Conservation (phyloP, 92 coral and sea anemone genomes). For the Zoanthus sansibaricus region DNA sequence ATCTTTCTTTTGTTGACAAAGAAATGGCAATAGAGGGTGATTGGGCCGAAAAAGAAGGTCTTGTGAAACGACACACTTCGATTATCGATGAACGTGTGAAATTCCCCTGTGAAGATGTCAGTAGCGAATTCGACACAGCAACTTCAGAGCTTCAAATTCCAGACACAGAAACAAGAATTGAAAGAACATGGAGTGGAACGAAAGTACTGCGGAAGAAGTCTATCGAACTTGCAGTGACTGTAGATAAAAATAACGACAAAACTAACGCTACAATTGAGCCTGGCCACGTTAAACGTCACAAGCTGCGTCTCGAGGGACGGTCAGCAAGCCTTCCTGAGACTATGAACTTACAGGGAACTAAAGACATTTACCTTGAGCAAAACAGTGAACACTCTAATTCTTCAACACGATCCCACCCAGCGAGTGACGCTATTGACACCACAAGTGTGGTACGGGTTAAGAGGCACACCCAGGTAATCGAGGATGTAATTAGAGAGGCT, state of each 20-base stretch:
- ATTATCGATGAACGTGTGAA: conserved; percentile 62
- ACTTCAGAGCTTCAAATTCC: conserved; percentile 10
- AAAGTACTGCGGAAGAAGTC: not conserved
- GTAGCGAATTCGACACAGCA: conserved; percentile 11
- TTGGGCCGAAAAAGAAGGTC: conserved; percentile 42
- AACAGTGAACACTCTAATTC: not conserved
- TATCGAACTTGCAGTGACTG: not conserved
- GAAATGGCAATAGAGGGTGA: conserved; percentile 16
- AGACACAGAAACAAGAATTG: not conserved
- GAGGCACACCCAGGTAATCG: conserved; percentile 82
- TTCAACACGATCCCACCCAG: not conserved
- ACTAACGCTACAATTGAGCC: conserved; percentile 11
- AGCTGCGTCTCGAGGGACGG: conserved; percentile 58
- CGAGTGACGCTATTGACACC: conserved; percentile 63
- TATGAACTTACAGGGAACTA: not conserved
- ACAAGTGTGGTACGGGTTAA: conserved; percentile 85
- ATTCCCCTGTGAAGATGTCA: conserved; percentile 35
- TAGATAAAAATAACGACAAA: conserved; percentile 1
- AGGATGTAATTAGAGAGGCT: conserved; percentile 73
- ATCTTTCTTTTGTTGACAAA: not conserved
- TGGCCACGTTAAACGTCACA: conserved; percentile 63
- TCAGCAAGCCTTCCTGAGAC: conserved; percentile 34
- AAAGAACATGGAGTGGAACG: conserved; percentile 10
- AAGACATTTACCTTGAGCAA: not conserved
- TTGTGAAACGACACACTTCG: conserved; percentile 70